phyloP scores from a whole-genome alignment of 2,113 vertebrate species.

The Notechis scutatus region DNA sequence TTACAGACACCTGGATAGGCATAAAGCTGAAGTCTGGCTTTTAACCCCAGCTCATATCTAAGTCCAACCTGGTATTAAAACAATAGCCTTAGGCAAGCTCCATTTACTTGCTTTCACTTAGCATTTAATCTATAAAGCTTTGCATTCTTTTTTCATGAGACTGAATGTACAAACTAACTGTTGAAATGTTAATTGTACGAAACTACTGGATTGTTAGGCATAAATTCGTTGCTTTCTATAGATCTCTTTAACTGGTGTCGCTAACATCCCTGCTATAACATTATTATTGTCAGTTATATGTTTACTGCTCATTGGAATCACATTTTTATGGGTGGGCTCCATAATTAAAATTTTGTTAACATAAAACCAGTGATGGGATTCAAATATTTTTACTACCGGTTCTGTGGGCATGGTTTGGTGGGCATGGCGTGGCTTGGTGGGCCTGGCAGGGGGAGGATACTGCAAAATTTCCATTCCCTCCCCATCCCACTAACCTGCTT shows the following conservation, averaged over 20 bases:
- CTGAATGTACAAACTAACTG: neutral
- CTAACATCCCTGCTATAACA: neutral
- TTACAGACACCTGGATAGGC: neutral
- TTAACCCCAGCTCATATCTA: rapidly evolving
- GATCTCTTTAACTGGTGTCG: neutral
- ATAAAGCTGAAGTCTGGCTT: neutral
- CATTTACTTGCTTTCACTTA: neutral
- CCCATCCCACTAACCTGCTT: no score
- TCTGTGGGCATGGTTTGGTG: no score
- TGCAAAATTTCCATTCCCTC: no score
- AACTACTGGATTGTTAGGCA: neutral
- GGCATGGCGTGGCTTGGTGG: no score
- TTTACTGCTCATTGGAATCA: conserved; percentile 13
- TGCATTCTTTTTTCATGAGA: neutral
- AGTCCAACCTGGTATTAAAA: neutral
- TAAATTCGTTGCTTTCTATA: neutral
- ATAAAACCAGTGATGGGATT: no score
- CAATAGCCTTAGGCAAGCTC: neutral
- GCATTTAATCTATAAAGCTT: neutral
- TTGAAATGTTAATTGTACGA: neutral
- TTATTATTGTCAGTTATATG: neutral
- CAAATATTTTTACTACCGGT: no score
- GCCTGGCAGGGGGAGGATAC: no score
- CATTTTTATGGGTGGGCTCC: rapidly evolving
- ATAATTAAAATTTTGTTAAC: rapidly evolving